Base-by-base conservation (phyloP, 2,888 invertebrate genomes). In the Itoplectis maculator region DNA sequence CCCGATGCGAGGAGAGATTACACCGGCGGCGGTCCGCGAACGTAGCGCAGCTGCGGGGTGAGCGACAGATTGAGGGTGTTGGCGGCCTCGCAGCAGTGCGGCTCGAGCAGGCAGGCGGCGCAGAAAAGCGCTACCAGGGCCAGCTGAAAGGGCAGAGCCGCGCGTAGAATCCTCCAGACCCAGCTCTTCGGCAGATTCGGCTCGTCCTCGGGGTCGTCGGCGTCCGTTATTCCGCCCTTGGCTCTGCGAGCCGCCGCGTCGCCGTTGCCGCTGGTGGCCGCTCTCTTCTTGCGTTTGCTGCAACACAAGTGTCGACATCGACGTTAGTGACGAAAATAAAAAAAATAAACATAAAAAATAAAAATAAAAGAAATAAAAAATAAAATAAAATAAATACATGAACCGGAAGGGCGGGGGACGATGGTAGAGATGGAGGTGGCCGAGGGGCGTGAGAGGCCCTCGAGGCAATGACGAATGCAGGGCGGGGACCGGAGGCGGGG, bases 1-100 rank as follows among this genome's bases (percentile, higher is more conserved):
- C 11, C 1, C 15, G n/a, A n/a, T n/a, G 29, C 2, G 15, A 63
- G 13, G 20, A n/a, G n/a, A n/a, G n/a, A 80, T 91, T 95, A 97
- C 86, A 96, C 95, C 8, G 97, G 97, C 20, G 97, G 97, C 11
- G 97, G 97, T 84, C 97, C 97, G 81, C 96, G 95, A n/a, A 97
- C 95, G 92, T 97, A 97, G 87, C 96, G 95, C 77, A 97, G 94
- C 89, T 97, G 96, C 5, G 97, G 97, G n/a, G 96, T 95, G 51
- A 97, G 93, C 0, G 96, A 96, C 88, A 96, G 94, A 70, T 96
- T 95, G 84, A 96, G 94, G 75, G 96, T 96, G 93, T 97, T 96
- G 88, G 96, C 94, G 75, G 95, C 95, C 91, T 97, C 96, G 93
- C 97, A 97, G 93, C 97, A 97, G 66, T 96, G 95, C 6, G 96